Evolutionary conservation across 2,797 vertebrate genomes (phyloP), one percentile per base, ranked within the genome.

Genomic region (Trichosurus vulpecula): DNA sequence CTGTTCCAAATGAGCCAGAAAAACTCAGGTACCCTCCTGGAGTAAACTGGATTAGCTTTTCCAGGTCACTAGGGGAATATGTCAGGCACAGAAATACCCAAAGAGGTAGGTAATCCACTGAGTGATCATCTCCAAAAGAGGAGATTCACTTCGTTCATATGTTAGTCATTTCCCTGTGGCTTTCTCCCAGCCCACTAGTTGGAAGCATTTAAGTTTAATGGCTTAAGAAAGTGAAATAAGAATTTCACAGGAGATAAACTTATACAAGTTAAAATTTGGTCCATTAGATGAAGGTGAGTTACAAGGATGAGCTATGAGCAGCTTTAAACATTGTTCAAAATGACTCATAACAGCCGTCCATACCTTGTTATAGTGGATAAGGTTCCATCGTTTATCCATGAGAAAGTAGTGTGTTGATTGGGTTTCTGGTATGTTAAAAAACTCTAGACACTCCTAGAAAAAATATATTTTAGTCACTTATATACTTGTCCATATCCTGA

Each of bases 361-460:
- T 94, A 99, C 99, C 99, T 99, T 99, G 97, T 99, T 99, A 94
- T 99, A 99, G 98, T 99, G 99, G 97, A 99, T 99, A 96, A 99
- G 99, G 98, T 99, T 99, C 99, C 99, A 99, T 47, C 99, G 98
- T 97, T 99, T 99, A 98, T 99, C 99, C 99, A 99, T 99, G 92
- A 99, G 99, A 98, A 99, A 99, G 97, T 99, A 99, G 97, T 99
- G 99, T 11, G 99, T 99, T 6, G 99, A 99, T 96, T 99, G 99
- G 11, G 99, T 99, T 97, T 99, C 99, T 1, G 99, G 99, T 97
- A 99, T 99, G 97, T 99, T 99, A 98, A 99, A 99, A 98, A 99
- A 99, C 97, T 99, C 99, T 96, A 99, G 98, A 96, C 99, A 99
- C 95, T 99, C 99, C 99, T 99, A 97, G 96, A 74, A 74, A 90